A percentile compares a stretch with the other conserved stretches of the same genome.
phyloP scores from a whole-genome alignment of 64 coral and sea anemone genomes.

The Stichodactyla helianthus region DNA sequence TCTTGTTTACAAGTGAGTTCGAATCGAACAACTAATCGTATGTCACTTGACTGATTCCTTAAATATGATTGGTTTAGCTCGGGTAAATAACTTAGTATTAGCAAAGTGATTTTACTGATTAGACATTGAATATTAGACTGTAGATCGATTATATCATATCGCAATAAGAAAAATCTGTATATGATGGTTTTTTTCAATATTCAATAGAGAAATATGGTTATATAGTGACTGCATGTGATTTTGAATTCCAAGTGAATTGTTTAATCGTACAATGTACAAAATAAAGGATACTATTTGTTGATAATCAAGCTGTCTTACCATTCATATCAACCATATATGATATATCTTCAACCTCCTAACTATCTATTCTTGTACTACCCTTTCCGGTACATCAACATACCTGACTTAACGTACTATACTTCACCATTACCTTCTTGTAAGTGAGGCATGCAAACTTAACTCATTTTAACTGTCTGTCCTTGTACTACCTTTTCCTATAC shows the following conservation, averaged over 20 bases:
- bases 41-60: slow-evolving; percentile 2
- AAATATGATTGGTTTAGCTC: not conserved
- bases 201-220: not conserved
- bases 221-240: not conserved
- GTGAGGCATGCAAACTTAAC: not conserved
- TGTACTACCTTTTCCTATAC: not conserved
- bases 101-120: too few relatives aligned
- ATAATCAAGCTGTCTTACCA: not conserved
- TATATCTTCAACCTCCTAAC: not conserved
- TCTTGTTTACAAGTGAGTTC: not conserved
- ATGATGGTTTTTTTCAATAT: not conserved
- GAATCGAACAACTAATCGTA: slow-evolving; percentile 1
- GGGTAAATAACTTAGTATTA: not conserved
- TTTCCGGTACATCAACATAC: not conserved
- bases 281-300: not conserved
- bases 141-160: too few relatives aligned
- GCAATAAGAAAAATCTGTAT: not conserved
- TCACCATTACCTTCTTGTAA: not conserved
- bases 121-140: too few relatives aligned
- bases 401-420: not conserved
- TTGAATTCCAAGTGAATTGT: not conserved
- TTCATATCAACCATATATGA: not conserved
- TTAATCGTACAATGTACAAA: not conserved
- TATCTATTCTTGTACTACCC: not conserved
- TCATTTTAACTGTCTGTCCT: not conserved